Conservation (phyloP, 2,888 invertebrate species). For the Abrostola triplasia region DNA sequence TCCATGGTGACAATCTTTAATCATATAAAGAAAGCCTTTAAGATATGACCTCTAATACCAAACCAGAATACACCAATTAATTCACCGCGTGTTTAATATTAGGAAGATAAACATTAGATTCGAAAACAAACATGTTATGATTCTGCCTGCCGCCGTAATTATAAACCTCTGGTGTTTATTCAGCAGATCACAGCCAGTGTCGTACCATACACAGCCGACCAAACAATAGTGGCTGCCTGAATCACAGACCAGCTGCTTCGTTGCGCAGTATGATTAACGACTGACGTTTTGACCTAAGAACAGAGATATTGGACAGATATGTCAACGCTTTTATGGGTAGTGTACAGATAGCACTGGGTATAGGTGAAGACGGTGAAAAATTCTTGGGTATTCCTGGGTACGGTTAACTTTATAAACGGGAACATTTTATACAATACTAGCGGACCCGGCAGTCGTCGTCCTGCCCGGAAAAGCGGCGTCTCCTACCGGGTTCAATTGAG, state of each 20-base stretch:
- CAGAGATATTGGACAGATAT: slow-evolving; percentile 12
- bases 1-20: too few relatives aligned
- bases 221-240: slow-evolving; percentile 42
- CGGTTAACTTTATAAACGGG: too few relatives aligned
- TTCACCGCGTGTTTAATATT: background rate
- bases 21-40: too few relatives aligned
- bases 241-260: slow-evolving; percentile 36
- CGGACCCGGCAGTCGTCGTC: too few relatives aligned
- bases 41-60: background rate
- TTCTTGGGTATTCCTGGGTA: too few relatives aligned
- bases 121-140: slow-evolving; percentile 35
- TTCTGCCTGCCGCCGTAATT: slow-evolving; percentile 13
- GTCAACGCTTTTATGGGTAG: background rate
- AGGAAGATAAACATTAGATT: slow-evolving; percentile 7
- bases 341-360: background rate
- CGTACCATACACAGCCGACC: slow-evolving; percentile 3
- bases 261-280: slow-evolving; percentile 32
- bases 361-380: too few relatives aligned
- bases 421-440: too few relatives aligned
- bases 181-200: slow-evolving; percentile 21
- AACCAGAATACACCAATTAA: background rate
- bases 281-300: slow-evolving; percentile 7
- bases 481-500: too few relatives aligned
- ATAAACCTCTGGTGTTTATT: slow-evolving; percentile 25
- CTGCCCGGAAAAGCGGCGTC: too few relatives aligned